Percentiles rank a stretch among this genome's conserved stretches.
Evolutionary conservation across 2,797 vertebrate genomes (phyloP).

Genomic region (Prionace glauca): DNA sequence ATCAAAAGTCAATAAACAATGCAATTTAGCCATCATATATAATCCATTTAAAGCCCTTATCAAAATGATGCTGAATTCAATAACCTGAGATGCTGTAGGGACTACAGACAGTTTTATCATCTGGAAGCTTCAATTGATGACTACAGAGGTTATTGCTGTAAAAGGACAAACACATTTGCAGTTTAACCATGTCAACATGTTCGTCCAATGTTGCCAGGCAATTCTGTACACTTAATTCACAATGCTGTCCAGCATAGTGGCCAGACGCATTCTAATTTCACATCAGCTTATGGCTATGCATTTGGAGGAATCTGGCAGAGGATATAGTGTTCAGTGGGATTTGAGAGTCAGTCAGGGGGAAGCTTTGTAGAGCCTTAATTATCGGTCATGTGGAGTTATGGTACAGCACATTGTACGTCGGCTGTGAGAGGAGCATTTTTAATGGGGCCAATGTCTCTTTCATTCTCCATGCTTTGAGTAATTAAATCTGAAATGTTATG

Average conservation of each 20-base stretch:
- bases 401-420: not conserved
- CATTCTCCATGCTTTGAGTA: not conserved
- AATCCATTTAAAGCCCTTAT: slow-evolving; percentile 5
- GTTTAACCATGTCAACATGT: not conserved
- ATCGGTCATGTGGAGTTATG: not conserved
- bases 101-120: not conserved
- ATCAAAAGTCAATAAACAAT: slow-evolving; percentile 25
- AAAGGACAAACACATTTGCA: not conserved
- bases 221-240: not conserved
- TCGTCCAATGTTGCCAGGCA: not conserved
- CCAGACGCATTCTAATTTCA: not conserved
- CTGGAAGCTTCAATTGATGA: not conserved
- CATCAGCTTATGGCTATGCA: not conserved
- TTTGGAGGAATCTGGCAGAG: not conserved
- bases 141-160: not conserved
- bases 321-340: not conserved
- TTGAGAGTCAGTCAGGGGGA: not conserved
- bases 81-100: not conserved
- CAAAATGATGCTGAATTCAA: not conserved
- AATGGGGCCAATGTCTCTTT: not conserved
- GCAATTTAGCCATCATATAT: not conserved
- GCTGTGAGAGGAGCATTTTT: not conserved
- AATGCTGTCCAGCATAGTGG: not conserved
- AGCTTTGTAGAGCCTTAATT: not conserved
- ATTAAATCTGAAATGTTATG: not conserved